These are phyloP conservation scores for Salvator merianae DNA, from an alignment of 2,113 vertebrate species.

Conservation along the genomic window DNA sequence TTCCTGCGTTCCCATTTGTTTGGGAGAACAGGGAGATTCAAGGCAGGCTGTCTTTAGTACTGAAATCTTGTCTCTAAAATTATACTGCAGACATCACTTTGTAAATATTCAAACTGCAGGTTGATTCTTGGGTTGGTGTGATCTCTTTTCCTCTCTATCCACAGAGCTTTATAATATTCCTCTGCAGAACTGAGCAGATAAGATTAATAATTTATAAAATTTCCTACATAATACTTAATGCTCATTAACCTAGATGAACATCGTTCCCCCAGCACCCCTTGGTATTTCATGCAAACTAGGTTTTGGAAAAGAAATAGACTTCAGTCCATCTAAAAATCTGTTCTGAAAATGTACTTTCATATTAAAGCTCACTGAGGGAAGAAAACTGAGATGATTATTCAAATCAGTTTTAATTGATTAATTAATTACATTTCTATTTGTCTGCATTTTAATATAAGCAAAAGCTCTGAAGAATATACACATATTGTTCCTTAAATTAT, in stretches of 20 bases:
- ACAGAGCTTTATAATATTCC: not conserved
- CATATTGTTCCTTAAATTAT: not conserved
- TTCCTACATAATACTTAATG: not conserved
- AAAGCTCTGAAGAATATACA: not conserved
- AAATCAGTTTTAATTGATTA: not conserved
- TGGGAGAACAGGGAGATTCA: not conserved
- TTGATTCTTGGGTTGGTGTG: not conserved
- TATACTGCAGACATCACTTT: conserved; percentile 8
- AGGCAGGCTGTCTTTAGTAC: not conserved
- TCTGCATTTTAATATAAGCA: not conserved
- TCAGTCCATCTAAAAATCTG: not conserved
- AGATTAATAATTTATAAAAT: not conserved
- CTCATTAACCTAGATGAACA: conserved; percentile 1
- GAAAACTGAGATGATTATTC: not conserved
- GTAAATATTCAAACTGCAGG: not conserved
- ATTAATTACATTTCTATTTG: not conserved
- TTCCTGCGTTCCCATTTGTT: not conserved
- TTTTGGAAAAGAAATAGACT: not conserved
- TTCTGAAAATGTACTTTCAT: not conserved
- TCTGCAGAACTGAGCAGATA: not conserved
- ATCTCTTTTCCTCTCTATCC: not conserved
- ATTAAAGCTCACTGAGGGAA: not conserved
- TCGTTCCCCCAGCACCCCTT: not conserved
- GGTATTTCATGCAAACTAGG: not conserved
- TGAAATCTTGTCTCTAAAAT: conserved; percentile 3